These are phyloP conservation scores for Pseudachorutes palmiensis DNA, from an alignment of 1,140 invertebrate genomes.

Conservation along the genomic window DNA sequence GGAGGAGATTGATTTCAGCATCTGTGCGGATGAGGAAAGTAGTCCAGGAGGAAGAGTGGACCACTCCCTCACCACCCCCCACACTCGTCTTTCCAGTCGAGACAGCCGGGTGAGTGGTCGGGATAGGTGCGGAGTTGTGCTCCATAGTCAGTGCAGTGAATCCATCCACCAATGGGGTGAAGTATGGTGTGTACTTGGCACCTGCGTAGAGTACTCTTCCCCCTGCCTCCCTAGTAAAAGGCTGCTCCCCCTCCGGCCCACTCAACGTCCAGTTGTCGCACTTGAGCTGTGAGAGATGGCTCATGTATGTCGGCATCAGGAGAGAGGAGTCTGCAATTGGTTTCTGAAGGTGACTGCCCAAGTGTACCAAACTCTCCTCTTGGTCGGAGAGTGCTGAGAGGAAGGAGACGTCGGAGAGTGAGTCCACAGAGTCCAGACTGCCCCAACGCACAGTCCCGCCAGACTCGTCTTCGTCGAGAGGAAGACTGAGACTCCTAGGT, in stretches of 20 bases:
- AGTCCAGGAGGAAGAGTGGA: slow-evolving; percentile 51
- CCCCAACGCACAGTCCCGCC: neutral
- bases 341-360: slow-evolving; percentile 90
- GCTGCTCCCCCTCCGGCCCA: slow-evolving; percentile 30
- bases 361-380: slow-evolving; percentile 82
- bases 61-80: slow-evolving; percentile 43
- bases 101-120: too few species aligned
- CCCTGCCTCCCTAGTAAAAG: slow-evolving; percentile 32
- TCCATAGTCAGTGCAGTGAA: slow-evolving; percentile 64
- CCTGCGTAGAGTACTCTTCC: slow-evolving; percentile 38
- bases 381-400: slow-evolving; percentile 88
- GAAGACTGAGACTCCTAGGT: too few species aligned
- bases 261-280: slow-evolving; percentile 45
- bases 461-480: slow-evolving; percentile 12
- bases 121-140: too few species aligned
- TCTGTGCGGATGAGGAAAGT: slow-evolving; percentile 69
- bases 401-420: slow-evolving; percentile 55
- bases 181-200: slow-evolving; percentile 54
- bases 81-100: slow-evolving; percentile 39
- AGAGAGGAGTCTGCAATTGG: slow-evolving; percentile 86
- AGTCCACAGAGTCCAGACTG: slow-evolving; percentile 27
- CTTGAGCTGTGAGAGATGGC: slow-evolving; percentile 65
- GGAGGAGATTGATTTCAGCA: slow-evolving; percentile 79
- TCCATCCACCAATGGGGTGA: slow-evolving; percentile 57
- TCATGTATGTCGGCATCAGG: slow-evolving; percentile 88